phyloP scores from a whole-genome alignment of 2,888 invertebrate genomes.

The Acleris cristana region DNA sequence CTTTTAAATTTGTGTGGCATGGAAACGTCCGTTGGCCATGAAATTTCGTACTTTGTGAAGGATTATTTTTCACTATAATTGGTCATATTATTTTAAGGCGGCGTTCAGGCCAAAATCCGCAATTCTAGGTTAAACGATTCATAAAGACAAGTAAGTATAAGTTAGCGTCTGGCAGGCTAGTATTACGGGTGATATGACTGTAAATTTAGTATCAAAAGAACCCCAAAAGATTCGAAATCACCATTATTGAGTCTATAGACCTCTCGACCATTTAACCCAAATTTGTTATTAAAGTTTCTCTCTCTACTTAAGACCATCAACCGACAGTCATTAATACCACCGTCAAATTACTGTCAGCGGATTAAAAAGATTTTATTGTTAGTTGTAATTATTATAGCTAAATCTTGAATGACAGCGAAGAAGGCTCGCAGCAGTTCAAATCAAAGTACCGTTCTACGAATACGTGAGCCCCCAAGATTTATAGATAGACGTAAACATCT shows the following conservation, averaged over 20 bases:
- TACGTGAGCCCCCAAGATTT: slow-evolving; percentile 26
- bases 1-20: slow-evolving; percentile 6
- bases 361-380: slow-evolving; percentile 48
- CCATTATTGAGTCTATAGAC: slow-evolving; percentile 43
- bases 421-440: slow-evolving; percentile 8
- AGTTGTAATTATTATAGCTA: slow-evolving; percentile 20
- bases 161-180: slow-evolving; percentile 33
- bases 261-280: slow-evolving; percentile 50
- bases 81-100: slow-evolving; percentile 26
- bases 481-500: slow-evolving; percentile 34
- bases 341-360: slow-evolving; percentile 51
- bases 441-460: slow-evolving; percentile 30
- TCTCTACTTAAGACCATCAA: slow-evolving; percentile 51
- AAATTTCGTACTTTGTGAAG: slow-evolving; percentile 14
- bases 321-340: slow-evolving; percentile 60
- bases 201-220: slow-evolving; percentile 23
- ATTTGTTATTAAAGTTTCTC: slow-evolving; percentile 42
- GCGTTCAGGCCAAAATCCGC: slow-evolving; percentile 23
- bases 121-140: slow-evolving; percentile 35
- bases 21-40: slow-evolving; percentile 8
- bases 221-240: slow-evolving; percentile 24
- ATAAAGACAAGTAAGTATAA: slow-evolving; percentile 36
- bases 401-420: slow-evolving; percentile 9
- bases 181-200: slow-evolving; percentile 21
- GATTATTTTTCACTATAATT: slow-evolving; percentile 17